phyloP scores from a whole-genome alignment of 2,888 invertebrate species.

The Orthosia cruda region DNA sequence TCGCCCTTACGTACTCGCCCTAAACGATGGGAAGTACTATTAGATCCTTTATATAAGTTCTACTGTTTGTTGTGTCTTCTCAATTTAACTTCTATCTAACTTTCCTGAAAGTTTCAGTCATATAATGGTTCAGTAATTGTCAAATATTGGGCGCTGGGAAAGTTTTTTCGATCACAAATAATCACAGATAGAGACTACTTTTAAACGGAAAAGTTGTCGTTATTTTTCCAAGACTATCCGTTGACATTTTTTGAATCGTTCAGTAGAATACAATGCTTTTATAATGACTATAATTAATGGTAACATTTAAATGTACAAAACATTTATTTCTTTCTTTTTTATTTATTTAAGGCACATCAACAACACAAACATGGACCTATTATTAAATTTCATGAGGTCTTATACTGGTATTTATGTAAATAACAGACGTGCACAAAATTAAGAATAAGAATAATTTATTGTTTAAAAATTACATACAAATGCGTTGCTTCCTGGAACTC shows the following conservation, averaged over 20 bases:
- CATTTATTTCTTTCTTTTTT: too few species aligned
- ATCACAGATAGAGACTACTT: slow-evolving; percentile 17
- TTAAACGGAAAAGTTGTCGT: slow-evolving; percentile 2
- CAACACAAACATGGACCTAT: too few species aligned
- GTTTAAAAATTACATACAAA: too few species aligned
- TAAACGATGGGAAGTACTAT: slow-evolving; percentile 73
- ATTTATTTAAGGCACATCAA: too few species aligned
- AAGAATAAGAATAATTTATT: too few species aligned
- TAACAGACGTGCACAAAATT: too few species aligned
- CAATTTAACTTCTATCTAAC: slow-evolving; percentile 66
- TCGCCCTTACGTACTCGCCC: slow-evolving; percentile 73
- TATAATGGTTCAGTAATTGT: slow-evolving; percentile 58
- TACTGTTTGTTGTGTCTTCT: slow-evolving; percentile 67
- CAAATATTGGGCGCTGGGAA: slow-evolving; percentile 56
- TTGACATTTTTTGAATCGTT: background rate
- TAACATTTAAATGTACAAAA: too few species aligned
- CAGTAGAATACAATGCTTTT: background rate
- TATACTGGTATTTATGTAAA: too few species aligned
- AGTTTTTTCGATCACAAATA: slow-evolving; percentile 43
- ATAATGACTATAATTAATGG: too few species aligned
- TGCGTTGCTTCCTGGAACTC: too few species aligned
- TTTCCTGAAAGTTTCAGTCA: slow-evolving; percentile 44
- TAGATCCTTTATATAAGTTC: slow-evolving; percentile 68
- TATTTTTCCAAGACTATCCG: background rate
- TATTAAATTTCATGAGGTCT: too few species aligned